Conservation (phyloP, 2,888 invertebrate genomes). For the Aphodius granarius region DNA sequence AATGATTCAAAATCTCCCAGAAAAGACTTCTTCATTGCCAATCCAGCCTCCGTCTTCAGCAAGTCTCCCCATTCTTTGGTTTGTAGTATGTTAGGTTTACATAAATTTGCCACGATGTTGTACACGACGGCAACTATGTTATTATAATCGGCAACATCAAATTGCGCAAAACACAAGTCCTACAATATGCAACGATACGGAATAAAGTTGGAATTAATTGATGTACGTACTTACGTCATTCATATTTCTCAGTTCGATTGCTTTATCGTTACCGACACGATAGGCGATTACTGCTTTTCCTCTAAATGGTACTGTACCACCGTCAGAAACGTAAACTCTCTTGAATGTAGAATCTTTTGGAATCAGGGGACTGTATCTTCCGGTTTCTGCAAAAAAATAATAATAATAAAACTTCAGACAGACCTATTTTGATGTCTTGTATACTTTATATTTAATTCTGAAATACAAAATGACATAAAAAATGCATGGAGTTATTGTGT, state of each 20-base stretch:
- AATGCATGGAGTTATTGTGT: no score
- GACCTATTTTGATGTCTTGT: no score
- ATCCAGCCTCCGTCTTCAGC: conserved; percentile 52
- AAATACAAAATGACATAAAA: no score
- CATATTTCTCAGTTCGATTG: conserved; percentile 67
- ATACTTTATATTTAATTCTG: no score
- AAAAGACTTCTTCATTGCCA: conserved; percentile 58
- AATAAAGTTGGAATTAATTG: not conserved
- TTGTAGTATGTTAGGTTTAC: conserved; percentile 54
- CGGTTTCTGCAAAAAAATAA: conserved; percentile 59
- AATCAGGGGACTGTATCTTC: conserved; percentile 57
- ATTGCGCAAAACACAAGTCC: conserved; percentile 45
- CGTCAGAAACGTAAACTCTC: conserved; percentile 66
- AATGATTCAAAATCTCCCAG: conserved; percentile 62
- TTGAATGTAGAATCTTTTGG: conserved; percentile 50
- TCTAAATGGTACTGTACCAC: conserved; percentile 58
- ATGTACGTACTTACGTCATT: conserved; percentile 62
- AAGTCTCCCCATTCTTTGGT: conserved; percentile 62
- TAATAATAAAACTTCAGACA: not conserved
- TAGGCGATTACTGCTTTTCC: conserved; percentile 73
- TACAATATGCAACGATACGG: conserved; percentile 33
- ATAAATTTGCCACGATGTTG: conserved; percentile 44
- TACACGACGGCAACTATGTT: conserved; percentile 45
- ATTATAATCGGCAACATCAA: conserved; percentile 43
- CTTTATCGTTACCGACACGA: conserved; percentile 61